Percentiles rank a stretch among this genome's conserved stretches.
Conservation (phyloP, 1,140 invertebrate species). For the Elymnias hypermnestra region DNA sequence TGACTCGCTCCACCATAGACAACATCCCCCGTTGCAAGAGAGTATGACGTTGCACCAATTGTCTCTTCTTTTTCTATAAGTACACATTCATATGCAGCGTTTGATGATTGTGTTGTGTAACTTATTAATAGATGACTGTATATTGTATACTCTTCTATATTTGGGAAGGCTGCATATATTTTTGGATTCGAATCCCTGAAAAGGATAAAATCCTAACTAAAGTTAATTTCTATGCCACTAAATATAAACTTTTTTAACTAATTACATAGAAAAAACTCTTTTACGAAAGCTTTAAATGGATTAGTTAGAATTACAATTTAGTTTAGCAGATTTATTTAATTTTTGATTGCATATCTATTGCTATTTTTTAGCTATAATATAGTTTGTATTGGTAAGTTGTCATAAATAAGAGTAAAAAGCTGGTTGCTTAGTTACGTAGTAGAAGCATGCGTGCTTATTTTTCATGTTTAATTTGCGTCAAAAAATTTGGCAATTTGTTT, state of each 20-base stretch:
- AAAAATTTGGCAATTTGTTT: too few species aligned
- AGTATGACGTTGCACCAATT: slow-evolving; percentile 45
- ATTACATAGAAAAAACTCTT: neutral
- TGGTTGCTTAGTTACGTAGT: too few species aligned
- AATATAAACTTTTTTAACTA: too few species aligned
- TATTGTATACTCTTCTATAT: slow-evolving; percentile 41
- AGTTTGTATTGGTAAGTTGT: too few species aligned
- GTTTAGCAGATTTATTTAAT: too few species aligned
- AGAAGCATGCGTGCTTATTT: too few species aligned
- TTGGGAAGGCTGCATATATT: slow-evolving; percentile 36
- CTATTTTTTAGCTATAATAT: too few species aligned
- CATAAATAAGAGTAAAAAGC: too few species aligned
- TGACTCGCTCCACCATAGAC: slow-evolving; percentile 46
- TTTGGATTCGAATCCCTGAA: slow-evolving; percentile 38
- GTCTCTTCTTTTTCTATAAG: slow-evolving; percentile 55
- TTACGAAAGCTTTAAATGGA: neutral
- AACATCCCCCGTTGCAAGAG: slow-evolving; percentile 48
- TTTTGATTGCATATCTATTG: too few species aligned
- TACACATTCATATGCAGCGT: slow-evolving; percentile 54
- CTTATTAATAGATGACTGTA: slow-evolving; percentile 46
- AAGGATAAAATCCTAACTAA: too few species aligned
- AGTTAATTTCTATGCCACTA: neutral
- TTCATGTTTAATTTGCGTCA: too few species aligned
- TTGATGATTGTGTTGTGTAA: slow-evolving; percentile 51
- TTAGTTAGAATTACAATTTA: too few species aligned